phyloP scores from a whole-genome alignment of 2,888 invertebrate species.

The Ophraella communa region DNA sequence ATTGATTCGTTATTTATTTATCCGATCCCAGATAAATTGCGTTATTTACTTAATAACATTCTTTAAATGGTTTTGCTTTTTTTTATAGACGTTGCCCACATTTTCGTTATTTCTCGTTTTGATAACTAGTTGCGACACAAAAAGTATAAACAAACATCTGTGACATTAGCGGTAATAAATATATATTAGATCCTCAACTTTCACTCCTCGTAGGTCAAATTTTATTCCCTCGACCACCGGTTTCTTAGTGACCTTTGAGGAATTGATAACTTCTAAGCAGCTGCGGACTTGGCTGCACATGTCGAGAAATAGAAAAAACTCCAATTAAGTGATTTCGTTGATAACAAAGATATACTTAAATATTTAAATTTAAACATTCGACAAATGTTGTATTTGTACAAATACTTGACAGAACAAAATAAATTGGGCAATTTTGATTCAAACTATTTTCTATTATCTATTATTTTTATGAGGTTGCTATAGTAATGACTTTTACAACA shows the following conservation, averaged over 20 bases:
- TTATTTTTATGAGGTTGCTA: too few species aligned
- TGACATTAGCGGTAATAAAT: constrained; percentile 28
- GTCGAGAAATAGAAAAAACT: not conserved
- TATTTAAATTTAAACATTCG: too few species aligned
- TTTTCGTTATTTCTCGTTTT: constrained; percentile 14
- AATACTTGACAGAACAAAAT: too few species aligned
- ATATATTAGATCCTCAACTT: constrained; percentile 27
- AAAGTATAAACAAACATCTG: constrained; percentile 24
- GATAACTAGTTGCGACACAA: constrained; percentile 19
- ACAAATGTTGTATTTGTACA: too few species aligned
- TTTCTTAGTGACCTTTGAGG: constrained; percentile 21
- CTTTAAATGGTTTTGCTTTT: constrained; percentile 10
- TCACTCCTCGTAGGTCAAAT: constrained; percentile 24
- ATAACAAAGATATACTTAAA: too few species aligned
- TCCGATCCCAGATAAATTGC: constrained; percentile 5
- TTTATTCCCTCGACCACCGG: constrained; percentile 19
- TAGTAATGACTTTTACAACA: too few species aligned
- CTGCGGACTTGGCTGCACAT: not conserved
- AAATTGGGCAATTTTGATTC: too few species aligned
- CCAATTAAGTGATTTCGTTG: too few species aligned
- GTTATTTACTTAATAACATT: constrained; percentile 17
- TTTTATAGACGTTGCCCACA: constrained; percentile 15
- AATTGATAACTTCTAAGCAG: constrained; percentile 9
- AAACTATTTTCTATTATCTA: too few species aligned
- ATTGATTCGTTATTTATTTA: not conserved